These are phyloP conservation scores for Esox niger DNA, from an alignment of 2,113 vertebrate genomes.

Conservation along the genomic window DNA sequence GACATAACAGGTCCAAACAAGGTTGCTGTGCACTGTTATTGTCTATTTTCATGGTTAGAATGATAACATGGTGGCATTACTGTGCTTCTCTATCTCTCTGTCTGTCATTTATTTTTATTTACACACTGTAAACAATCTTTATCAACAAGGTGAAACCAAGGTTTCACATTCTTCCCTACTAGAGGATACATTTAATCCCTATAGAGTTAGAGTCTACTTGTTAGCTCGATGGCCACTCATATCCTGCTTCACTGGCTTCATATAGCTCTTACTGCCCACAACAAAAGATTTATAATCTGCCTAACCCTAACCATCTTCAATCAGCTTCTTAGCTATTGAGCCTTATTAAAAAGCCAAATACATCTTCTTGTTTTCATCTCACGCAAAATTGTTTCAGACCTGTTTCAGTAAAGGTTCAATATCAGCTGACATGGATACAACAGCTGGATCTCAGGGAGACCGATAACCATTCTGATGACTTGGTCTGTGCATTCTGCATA, in stretches of 20 bases:
- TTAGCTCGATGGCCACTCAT: neutral
- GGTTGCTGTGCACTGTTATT: constrained; percentile 4
- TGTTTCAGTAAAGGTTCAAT: neutral
- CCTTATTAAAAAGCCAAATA: neutral
- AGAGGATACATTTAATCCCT: neutral
- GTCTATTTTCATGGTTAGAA: neutral
- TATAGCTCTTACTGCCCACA: neutral
- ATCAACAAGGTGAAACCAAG: neutral
- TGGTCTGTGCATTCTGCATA: constrained; percentile 19
- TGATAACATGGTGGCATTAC: neutral
- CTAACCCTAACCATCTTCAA: neutral
- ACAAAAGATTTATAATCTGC: constrained; percentile 7
- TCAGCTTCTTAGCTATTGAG: neutral
- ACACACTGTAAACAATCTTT: neutral
- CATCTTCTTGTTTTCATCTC: neutral
- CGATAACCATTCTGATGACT: constrained; percentile 17
- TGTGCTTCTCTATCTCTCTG: neutral
- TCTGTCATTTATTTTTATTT: neutral
- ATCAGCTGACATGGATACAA: constrained; percentile 28
- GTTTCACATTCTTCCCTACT: neutral
- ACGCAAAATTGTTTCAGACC: neutral
- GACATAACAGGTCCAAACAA: neutral
- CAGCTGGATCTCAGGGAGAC: constrained; percentile 39
- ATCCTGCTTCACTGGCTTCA: neutral
- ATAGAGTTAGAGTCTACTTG: neutral